A percentile compares a stretch with the other conserved stretches of the same genome.
These are phyloP conservation scores for Ichneumon xanthorius DNA, from an alignment of 2,888 invertebrate species.

Conservation along the genomic window DNA sequence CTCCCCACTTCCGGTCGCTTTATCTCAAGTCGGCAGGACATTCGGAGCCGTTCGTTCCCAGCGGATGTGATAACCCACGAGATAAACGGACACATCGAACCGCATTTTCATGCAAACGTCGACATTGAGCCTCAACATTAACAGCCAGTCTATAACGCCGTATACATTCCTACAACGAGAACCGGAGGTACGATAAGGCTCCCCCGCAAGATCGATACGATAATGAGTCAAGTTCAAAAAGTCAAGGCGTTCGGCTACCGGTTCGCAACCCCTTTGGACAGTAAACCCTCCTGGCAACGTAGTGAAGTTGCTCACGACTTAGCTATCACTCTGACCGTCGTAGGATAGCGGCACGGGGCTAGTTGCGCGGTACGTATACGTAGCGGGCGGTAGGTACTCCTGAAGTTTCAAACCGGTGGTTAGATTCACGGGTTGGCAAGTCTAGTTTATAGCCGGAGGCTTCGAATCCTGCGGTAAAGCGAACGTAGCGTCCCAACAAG, in stretches of 20 bases:
- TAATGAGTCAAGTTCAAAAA: slow-evolving; percentile 31
- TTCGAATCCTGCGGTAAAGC: slow-evolving; percentile 78
- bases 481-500: slow-evolving; percentile 77
- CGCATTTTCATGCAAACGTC: slow-evolving; percentile 8
- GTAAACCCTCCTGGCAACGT: slow-evolving; percentile 7
- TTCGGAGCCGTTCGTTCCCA: slow-evolving; percentile 3
- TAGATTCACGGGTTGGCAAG: slow-evolving; percentile 79
- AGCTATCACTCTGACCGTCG: slow-evolving; percentile 49
- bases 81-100: background rate
- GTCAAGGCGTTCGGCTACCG: slow-evolving; percentile 8
- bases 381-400: slow-evolving; percentile 60
- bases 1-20: background rate
- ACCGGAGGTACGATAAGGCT: background rate
- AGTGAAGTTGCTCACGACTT: slow-evolving; percentile 42
- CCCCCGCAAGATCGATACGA: background rate
- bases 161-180: background rate
- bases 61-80: background rate
- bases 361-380: slow-evolving; percentile 51
- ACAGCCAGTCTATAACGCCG: background rate
- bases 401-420: slow-evolving; percentile 74
- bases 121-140: background rate
- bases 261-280: slow-evolving; percentile 3
- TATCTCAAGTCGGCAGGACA: slow-evolving; percentile 4
- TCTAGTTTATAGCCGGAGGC: slow-evolving; percentile 79
- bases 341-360: slow-evolving; percentile 8